phyloP scores from a whole-genome alignment of 2,888 invertebrate genomes.

The Scrobipalpa costella region DNA sequence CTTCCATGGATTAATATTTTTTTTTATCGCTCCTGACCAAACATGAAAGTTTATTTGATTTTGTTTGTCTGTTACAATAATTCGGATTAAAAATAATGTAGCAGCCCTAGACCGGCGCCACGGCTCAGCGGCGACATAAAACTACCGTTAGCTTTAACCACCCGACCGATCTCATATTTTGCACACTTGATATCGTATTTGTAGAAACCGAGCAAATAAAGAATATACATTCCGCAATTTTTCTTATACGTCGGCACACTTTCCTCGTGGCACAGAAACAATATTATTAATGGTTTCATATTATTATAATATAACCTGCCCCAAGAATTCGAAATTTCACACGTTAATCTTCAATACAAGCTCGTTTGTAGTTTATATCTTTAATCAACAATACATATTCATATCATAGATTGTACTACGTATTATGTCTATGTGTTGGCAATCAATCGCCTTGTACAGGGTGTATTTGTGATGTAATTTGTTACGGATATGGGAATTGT shows the following conservation, averaged over 20 bases:
- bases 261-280: neutral
- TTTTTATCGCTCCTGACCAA: no score
- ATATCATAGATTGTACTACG: neutral
- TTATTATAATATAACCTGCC: neutral
- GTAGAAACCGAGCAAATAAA: conserved; percentile 13
- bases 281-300: conserved; percentile 1
- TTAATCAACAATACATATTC: conserved; percentile 10
- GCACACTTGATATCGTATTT: conserved; percentile 19
- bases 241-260: neutral
- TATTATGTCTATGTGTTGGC: neutral
- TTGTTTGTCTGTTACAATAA: no score
- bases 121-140: conserved; percentile 14
- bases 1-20: no score
- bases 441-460: conserved; percentile 2
- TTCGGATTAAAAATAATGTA: no score
- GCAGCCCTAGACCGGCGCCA: conserved; percentile 2
- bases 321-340: neutral
- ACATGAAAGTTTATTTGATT: no score
- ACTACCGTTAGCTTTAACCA: conserved; percentile 17
- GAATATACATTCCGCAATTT: conserved; percentile 6
- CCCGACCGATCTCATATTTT: conserved; percentile 14
- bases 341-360: neutral
- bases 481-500: conserved; percentile 17
- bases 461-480: conserved; percentile 17
- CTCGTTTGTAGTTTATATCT: neutral